These are phyloP conservation scores for Torymus texanus DNA, from an alignment of 2,888 invertebrate genomes.

Conservation along the genomic window DNA sequence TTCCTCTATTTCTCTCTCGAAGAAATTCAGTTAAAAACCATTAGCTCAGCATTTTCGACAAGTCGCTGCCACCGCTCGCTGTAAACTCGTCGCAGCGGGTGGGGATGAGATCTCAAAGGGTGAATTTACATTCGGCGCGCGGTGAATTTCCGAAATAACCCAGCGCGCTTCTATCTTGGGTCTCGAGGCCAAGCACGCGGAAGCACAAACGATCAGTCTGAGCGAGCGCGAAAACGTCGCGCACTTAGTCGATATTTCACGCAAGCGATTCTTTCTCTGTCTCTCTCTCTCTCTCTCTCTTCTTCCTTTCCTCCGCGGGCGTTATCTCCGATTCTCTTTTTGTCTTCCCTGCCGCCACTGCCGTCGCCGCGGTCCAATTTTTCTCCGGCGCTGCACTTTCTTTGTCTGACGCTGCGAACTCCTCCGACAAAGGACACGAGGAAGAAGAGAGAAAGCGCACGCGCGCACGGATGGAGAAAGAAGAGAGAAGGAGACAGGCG, in stretches of 20 bases:
- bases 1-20: too few relatives aligned
- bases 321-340: background rate
- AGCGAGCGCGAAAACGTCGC: background rate
- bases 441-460: background rate
- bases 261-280: constrained; percentile 1
- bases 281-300: background rate
- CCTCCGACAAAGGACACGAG: background rate
- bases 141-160: constrained; percentile 35
- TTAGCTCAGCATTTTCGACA: too few relatives aligned
- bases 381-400: constrained; percentile 12
- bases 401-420: constrained; percentile 10
- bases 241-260: constrained; percentile 43
- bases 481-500: constrained; percentile 22
- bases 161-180: background rate
- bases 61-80: too few relatives aligned
- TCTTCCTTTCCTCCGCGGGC: background rate
- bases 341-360: background rate
- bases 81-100: too few relatives aligned
- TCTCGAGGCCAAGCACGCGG: constrained; percentile 16
- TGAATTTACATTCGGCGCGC: constrained; percentile 25
- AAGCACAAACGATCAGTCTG: constrained; percentile 14
- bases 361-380: constrained; percentile 21
- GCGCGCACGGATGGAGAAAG: background rate
- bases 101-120: too few relatives aligned
- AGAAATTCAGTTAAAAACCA: too few relatives aligned